Conservation (phyloP, 2,888 invertebrate species). For the Drosophila neutralis region DNA sequence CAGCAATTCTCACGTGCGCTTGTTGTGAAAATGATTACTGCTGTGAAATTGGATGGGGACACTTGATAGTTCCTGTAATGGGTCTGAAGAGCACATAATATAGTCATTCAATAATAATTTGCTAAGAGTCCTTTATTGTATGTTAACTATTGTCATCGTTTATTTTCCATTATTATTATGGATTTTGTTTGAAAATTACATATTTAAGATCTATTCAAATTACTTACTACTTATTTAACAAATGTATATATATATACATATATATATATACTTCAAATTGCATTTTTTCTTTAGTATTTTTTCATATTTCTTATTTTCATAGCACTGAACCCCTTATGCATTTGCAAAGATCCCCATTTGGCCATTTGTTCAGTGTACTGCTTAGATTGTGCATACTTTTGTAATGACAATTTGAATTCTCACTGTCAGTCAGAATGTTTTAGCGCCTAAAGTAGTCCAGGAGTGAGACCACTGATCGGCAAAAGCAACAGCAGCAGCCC, state of each 20-base stretch:
- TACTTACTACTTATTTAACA: background rate
- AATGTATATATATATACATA: background rate
- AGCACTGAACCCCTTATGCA: constrained; percentile 4
- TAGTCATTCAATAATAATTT: background rate
- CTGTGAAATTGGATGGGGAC: background rate
- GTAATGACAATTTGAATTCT: constrained; percentile 21
- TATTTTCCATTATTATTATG: background rate
- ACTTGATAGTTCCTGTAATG: background rate
- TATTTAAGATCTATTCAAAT: background rate
- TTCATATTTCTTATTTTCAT: background rate
- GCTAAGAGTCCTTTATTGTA: background rate
- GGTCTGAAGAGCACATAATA: background rate
- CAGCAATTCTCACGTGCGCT: constrained; percentile 32
- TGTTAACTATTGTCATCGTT: background rate
- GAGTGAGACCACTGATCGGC: constrained; percentile 41
- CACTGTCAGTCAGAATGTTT: constrained; percentile 34
- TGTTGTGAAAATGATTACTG: background rate
- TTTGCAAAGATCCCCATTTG: constrained; percentile 4
- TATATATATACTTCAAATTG: background rate
- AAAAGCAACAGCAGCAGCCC: constrained; percentile 5
- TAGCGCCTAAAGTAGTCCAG: constrained; percentile 65
- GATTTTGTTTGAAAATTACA: background rate
- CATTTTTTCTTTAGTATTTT: background rate
- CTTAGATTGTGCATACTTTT: constrained; percentile 7
- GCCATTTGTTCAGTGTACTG: constrained; percentile 59